Percentiles rank a stretch among this genome's conserved stretches.
Conservation (phyloP, 2,797 vertebrate genomes). For the Zalophus californianus region DNA sequence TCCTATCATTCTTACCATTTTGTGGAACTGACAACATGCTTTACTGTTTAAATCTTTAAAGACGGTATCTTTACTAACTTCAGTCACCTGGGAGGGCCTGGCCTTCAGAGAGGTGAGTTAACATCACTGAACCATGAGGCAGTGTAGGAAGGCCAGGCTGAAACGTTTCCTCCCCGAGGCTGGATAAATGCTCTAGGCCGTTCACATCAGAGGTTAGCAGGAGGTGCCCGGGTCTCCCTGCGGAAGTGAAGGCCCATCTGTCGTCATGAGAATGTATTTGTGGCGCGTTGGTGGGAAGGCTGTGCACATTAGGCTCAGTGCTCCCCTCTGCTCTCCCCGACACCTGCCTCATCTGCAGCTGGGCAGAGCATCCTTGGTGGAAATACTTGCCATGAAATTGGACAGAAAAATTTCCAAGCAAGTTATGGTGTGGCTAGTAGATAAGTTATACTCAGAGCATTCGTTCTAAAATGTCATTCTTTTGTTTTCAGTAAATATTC, state of each 20-base stretch:
- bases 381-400: neutral
- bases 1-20: neutral
- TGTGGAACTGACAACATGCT: neutral
- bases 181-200: neutral
- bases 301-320: rapidly evolving
- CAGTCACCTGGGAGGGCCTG: neutral
- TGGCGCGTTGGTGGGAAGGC: neutral
- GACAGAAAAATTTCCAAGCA: neutral
- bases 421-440: neutral
- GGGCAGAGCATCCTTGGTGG: neutral
- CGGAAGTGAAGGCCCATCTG: neutral
- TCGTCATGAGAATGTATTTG: rapidly evolving
- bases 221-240: neutral
- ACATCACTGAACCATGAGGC: neutral
- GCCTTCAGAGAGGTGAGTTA: neutral
- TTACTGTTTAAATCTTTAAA: neutral
- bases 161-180: neutral
- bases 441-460: conserved; percentile 76
- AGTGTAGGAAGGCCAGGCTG: neutral
- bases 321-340: neutral
- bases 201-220: rapidly evolving
- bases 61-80: neutral
- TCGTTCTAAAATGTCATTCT: conserved; percentile 57
- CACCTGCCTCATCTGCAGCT: neutral
- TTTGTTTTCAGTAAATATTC: conserved; percentile 94